phyloP scores from a whole-genome alignment of 2,797 vertebrate species.

The Distichodus sexfasciatus region DNA sequence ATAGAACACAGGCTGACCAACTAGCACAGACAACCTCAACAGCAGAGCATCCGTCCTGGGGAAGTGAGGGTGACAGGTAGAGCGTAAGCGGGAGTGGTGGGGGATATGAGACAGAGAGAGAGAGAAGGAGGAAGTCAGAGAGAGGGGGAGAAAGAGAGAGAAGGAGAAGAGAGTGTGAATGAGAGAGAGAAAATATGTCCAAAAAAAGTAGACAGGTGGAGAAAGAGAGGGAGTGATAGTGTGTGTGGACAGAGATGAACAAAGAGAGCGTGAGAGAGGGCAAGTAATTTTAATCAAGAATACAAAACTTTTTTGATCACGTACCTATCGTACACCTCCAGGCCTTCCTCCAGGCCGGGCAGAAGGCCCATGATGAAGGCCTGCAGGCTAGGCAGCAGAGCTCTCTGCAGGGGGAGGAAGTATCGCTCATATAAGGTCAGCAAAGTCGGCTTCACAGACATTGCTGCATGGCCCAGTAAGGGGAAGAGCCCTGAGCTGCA shows the following conservation, averaged over 20 bases:
- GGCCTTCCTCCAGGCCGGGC: conserved; percentile 94
- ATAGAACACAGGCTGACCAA: conserved; percentile 90
- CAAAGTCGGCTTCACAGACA: conserved; percentile 91
- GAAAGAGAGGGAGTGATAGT: no score
- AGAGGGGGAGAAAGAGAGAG: not conserved
- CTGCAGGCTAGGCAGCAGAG: conserved; percentile 92
- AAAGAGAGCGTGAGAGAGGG: no score
- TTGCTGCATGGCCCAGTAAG: conserved; percentile 88
- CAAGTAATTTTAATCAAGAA: no score
- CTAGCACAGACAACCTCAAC: conserved; percentile 81
- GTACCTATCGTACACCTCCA: conserved; percentile 95
- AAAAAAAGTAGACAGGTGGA: no score
- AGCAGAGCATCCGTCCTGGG: conserved; percentile 88
- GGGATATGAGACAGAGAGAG: not conserved
- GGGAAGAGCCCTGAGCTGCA: conserved; percentile 92
- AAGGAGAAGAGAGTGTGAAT: not conserved
- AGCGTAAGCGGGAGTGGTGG: not conserved
- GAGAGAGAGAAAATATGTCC: not conserved
- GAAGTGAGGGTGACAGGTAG: not conserved
- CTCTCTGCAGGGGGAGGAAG: conserved; percentile 92
- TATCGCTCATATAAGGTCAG: conserved; percentile 93
- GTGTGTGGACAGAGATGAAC: no score
- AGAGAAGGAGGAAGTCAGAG: not conserved
- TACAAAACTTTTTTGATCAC: no score
- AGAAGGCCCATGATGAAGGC: conserved; percentile 91